A percentile compares a stretch with the other conserved stretches of the same genome.
Conservation (phyloP, 2,888 invertebrate genomes). For the Carabus problematicus region DNA sequence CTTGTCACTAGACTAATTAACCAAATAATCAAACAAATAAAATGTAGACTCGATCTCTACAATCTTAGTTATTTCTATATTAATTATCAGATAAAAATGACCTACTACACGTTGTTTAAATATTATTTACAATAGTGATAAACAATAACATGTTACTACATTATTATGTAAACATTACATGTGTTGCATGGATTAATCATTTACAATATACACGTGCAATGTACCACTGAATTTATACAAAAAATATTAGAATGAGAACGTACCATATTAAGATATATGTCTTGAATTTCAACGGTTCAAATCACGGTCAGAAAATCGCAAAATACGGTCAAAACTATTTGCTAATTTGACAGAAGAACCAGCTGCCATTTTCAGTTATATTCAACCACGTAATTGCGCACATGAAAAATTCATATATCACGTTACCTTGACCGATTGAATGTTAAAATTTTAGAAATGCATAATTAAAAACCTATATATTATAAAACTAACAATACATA, state of each 20-base stretch:
- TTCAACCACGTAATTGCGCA: too few species aligned
- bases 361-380: slow-evolving; percentile 37
- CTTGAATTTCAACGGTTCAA: slow-evolving; percentile 51
- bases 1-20: slow-evolving; percentile 32
- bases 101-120: neutral
- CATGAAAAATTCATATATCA: too few species aligned
- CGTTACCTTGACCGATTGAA: too few species aligned
- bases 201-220: neutral
- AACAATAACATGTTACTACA: neutral
- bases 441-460: too few species aligned
- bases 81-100: too few species aligned
- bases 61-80: too few species aligned
- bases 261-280: slow-evolving; percentile 37
- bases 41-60: too few species aligned
- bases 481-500: too few species aligned
- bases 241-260: slow-evolving; percentile 35
- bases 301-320: slow-evolving; percentile 57
- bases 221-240: slow-evolving; percentile 34
- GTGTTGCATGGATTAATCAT: neutral
- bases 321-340: slow-evolving; percentile 31
- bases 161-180: slow-evolving; percentile 12
- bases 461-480: too few species aligned
- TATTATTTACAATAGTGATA: neutral
- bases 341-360: slow-evolving; percentile 30
- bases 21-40: neutral